These are phyloP conservation scores for Plectrocnemia conspersa DNA, from an alignment of 1,140 invertebrate species.

Conservation along the genomic window DNA sequence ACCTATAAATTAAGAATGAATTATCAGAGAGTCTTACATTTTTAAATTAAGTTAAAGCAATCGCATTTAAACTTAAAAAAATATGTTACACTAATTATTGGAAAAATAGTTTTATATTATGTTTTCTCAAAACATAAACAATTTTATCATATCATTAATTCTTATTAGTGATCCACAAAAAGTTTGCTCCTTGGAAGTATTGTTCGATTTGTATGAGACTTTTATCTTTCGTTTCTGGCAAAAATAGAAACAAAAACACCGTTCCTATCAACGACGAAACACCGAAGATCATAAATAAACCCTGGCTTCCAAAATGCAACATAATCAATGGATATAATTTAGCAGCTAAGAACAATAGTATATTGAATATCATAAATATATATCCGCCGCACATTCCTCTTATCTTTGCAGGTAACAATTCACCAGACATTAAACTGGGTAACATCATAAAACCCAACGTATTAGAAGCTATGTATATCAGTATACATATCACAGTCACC, in stretches of 20 bases:
- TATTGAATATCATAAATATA: constrained; percentile 65
- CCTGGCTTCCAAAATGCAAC: constrained; percentile 53
- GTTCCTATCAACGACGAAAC: constrained; percentile 59
- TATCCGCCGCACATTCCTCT: constrained; percentile 61
- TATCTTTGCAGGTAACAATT: constrained; percentile 63
- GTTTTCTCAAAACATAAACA: too few species aligned
- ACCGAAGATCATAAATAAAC: constrained; percentile 67
- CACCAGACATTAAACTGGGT: constrained; percentile 65
- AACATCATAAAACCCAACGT: constrained; percentile 67
- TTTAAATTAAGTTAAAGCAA: too few species aligned
- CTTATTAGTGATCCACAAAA: constrained; percentile 52
- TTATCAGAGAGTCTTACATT: too few species aligned
- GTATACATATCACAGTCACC: constrained; percentile 52
- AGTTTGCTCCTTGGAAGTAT: constrained; percentile 63
- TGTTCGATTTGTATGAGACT: constrained; percentile 75
- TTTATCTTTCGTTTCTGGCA: constrained; percentile 80
- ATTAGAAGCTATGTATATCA: constrained; percentile 64
- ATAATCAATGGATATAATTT: constrained; percentile 65
- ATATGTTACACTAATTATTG: too few species aligned
- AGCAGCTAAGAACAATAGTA: constrained; percentile 64
- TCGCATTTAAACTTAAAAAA: too few species aligned
- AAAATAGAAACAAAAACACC: constrained; percentile 63
- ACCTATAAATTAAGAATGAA: too few species aligned
- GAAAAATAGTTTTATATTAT: too few species aligned
- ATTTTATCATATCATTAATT: too few species aligned